Conservation (phyloP, 2,113 vertebrate genomes). For the Dascyllus trimaculatus region DNA sequence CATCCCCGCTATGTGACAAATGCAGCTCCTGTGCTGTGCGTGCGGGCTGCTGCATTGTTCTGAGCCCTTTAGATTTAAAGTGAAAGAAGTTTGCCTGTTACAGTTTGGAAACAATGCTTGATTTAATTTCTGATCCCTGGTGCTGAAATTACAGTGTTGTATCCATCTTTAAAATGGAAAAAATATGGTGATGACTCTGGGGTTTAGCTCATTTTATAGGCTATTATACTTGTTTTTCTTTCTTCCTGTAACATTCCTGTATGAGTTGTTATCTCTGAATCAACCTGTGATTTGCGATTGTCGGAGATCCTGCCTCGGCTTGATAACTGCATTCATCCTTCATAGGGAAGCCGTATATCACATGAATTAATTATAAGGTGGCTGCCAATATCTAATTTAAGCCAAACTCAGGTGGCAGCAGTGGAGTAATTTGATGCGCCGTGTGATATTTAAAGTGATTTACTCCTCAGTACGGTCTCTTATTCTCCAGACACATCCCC, state of each 20-base stretch:
- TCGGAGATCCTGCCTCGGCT: constrained; percentile 33
- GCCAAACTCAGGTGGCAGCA: constrained; percentile 46
- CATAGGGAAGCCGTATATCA: constrained; percentile 34
- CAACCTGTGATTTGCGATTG: constrained; percentile 50
- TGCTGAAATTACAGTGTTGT: constrained; percentile 42
- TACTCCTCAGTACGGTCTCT: constrained; percentile 20
- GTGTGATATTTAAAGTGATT: constrained; percentile 64
- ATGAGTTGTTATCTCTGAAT: constrained; percentile 35
- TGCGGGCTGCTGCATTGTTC: constrained; percentile 20
- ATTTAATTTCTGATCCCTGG: constrained; percentile 54
- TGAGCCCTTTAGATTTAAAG: constrained; percentile 34
- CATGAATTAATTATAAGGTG: constrained; percentile 53
- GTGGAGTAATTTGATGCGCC: constrained; percentile 36
- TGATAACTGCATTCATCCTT: constrained; percentile 49
- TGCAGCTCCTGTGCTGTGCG: not conserved
- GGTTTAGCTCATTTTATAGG: not conserved
- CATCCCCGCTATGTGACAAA: constrained; percentile 12
- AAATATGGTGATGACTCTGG: constrained; percentile 31
- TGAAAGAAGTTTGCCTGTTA: constrained; percentile 30
- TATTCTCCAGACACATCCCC: constrained; percentile 39
- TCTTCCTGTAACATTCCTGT: constrained; percentile 14
- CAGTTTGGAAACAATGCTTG: constrained; percentile 46
- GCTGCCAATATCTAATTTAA: constrained; percentile 56
- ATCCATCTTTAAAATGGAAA: constrained; percentile 42
- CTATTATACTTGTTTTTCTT: not conserved